Evolutionary conservation across 1,140 invertebrate species (phyloP).

Genomic region (Argopecten irradians): DNA sequence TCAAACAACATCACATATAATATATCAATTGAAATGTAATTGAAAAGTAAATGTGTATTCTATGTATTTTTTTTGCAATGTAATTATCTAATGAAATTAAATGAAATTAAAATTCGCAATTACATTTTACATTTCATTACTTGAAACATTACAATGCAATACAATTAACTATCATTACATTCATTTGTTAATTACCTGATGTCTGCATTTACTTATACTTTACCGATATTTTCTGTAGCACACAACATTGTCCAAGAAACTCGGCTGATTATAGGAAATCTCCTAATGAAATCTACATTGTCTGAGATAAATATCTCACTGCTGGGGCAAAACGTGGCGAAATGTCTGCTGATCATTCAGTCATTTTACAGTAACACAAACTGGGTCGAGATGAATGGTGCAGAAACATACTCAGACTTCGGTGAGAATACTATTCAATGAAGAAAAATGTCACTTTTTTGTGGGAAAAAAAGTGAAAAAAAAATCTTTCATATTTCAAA

Average conservation of each 20-base stretch:
- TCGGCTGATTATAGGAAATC: neutral
- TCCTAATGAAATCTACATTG: neutral
- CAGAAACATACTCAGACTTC: conserved; percentile 27
- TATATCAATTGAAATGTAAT: too few species aligned
- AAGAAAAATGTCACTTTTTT: neutral
- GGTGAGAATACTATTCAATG: conserved; percentile 24
- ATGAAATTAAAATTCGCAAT: too few species aligned
- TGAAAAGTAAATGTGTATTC: too few species aligned
- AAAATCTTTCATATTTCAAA: too few species aligned
- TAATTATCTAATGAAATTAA: too few species aligned
- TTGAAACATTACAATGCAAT: too few species aligned
- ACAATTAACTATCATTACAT: neutral
- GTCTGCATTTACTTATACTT: too few species aligned
- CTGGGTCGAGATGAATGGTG: conserved; percentile 47
- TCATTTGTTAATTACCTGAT: neutral
- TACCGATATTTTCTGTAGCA: neutral
- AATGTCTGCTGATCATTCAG: conserved; percentile 37
- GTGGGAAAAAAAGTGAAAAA: neutral
- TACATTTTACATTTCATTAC: too few species aligned
- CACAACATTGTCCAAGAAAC: neutral
- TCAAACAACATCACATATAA: too few species aligned
- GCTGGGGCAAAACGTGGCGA: neutral
- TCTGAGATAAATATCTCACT: neutral
- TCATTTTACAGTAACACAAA: conserved; percentile 50
- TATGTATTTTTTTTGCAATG: too few species aligned